Evolutionary conservation across 1,140 invertebrate species (phyloP).

Genomic region (Drosophila takahashii): DNA sequence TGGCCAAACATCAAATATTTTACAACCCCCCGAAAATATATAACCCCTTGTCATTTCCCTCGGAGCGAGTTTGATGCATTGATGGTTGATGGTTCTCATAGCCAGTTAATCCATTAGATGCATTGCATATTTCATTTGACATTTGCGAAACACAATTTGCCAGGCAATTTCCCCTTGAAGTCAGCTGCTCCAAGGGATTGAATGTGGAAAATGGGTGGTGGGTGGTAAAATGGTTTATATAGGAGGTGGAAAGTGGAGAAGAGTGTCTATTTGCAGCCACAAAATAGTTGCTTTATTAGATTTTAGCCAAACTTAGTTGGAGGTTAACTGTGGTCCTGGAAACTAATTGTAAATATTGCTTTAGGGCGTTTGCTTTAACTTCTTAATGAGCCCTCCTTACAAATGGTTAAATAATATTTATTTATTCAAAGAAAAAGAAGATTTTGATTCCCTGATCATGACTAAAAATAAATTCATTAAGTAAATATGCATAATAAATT

Average conservation of each 20-base stretch:
- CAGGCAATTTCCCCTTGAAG: constrained; percentile 32
- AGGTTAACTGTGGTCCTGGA: neutral
- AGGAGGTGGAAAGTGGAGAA: constrained; percentile 5
- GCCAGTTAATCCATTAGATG: constrained; percentile 77
- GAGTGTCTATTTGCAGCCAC: constrained; percentile 27
- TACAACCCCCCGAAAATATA: neutral
- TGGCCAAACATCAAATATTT: constrained; percentile 3
- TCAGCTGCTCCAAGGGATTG: constrained; percentile 23
- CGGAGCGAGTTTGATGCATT: constrained; percentile 64
- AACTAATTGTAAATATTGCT: neutral
- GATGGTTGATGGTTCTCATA: constrained; percentile 63
- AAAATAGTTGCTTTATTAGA: constrained; percentile 74
- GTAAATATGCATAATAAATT: too few species aligned
- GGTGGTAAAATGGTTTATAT: neutral
- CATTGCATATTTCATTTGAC: constrained; percentile 82
- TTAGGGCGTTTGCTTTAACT: neutral
- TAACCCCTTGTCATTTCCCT: neutral
- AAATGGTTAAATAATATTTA: too few species aligned
- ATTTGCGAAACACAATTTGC: constrained; percentile 76
- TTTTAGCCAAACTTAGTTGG: constrained; percentile 20
- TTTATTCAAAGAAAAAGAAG: too few species aligned
- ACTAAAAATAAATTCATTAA: too few species aligned
- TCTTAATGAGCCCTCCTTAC: too few species aligned
- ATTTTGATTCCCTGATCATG: too few species aligned
- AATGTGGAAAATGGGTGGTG: constrained; percentile 18